Evolutionary conservation across 1,140 invertebrate species (phyloP), one percentile per base, ranked within the genome.

Genomic region (Vollenhovia emeryi): DNA sequence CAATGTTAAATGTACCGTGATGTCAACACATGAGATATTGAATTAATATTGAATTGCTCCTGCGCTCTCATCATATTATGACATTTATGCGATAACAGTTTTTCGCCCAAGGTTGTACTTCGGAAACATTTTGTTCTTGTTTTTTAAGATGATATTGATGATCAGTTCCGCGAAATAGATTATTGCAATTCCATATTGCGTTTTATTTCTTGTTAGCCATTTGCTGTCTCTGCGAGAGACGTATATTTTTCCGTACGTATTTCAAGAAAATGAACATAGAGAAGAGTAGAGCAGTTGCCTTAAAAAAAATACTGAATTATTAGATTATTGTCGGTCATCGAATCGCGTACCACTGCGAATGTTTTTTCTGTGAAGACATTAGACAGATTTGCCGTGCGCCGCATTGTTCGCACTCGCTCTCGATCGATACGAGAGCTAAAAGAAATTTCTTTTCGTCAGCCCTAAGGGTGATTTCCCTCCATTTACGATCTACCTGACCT

Each of bases 401-500:
- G 15, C 7, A 76, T 55, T 64, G 4, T 62, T 76, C 55, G 40
- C 21, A 50, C 9, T 66, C 43, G 76, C 33, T 24, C 1, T 68
- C 75, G 43, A 64, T 78, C 45, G 60, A 79, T 79, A 79, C 9
- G 3, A 52, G 30, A 40, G 60, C 45, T 68, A 50, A 79, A 75
- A 62, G 76, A 79, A 79, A 79, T 79, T 68, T 68, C 45, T 79
- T 79, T 79, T 68, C 43, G 43, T 79, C 48, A 68, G 45, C 21
- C 33, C 48, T 48, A 21, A 66, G 62, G 33, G 27, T 79, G 48
- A 68, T 79, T 79, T 79, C 48, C 76, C 21, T 79, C 45, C 76
- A 68, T 79, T 79, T 79, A 79, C 62, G 76, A 66, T 79, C 76
- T 68, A 68, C 59, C 45, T 79, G 76, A 68, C 33, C 45, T 79